A percentile compares a stretch with the other conserved stretches of the same genome.
Conservation (phyloP, 2,797 vertebrate genomes). For the Pseudocheirus occidentalis region DNA sequence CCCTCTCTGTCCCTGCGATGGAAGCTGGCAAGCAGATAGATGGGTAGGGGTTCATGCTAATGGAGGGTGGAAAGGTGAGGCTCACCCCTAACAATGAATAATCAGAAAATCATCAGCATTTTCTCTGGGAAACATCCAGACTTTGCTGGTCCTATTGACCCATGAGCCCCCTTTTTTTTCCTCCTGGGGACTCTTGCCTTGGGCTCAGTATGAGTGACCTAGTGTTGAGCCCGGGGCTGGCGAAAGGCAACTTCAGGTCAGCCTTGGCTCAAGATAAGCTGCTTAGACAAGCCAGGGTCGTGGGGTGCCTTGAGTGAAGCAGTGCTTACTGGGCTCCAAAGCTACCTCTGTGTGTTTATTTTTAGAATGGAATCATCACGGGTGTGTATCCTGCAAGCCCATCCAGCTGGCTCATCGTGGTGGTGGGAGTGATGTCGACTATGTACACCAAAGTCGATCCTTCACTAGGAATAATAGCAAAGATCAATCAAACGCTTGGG, state of each 20-base stretch:
- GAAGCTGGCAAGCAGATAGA: neutral
- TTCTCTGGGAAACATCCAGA: neutral
- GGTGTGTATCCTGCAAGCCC: slow-evolving; percentile 98
- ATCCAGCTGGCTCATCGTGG: slow-evolving; percentile 93
- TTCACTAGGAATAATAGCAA: slow-evolving; percentile 92
- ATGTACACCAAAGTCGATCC: slow-evolving; percentile 93
- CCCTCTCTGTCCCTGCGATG: neutral
- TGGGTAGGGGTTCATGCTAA: neutral
- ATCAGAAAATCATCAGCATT: neutral
- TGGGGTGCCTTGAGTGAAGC: slow-evolving; percentile 62
- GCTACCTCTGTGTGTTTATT: slow-evolving; percentile 25
- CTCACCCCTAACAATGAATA: neutral
- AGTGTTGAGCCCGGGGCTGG: neutral
- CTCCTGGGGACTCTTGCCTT: neutral
- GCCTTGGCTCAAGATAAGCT: slow-evolving; percentile 47
- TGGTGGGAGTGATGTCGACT: slow-evolving; percentile 95
- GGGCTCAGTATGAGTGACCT: neutral
- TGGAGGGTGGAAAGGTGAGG: neutral
- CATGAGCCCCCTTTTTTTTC: neutral
- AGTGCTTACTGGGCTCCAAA: neutral
- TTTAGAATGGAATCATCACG: slow-evolving; percentile 92
- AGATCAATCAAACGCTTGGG: slow-evolving; percentile 84
- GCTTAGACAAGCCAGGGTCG: slow-evolving; percentile 69
- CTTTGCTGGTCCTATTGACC: neutral
- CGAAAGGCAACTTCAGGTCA: neutral